Conservation (phyloP, 1,140 invertebrate genomes). For the Papilio machaon region DNA sequence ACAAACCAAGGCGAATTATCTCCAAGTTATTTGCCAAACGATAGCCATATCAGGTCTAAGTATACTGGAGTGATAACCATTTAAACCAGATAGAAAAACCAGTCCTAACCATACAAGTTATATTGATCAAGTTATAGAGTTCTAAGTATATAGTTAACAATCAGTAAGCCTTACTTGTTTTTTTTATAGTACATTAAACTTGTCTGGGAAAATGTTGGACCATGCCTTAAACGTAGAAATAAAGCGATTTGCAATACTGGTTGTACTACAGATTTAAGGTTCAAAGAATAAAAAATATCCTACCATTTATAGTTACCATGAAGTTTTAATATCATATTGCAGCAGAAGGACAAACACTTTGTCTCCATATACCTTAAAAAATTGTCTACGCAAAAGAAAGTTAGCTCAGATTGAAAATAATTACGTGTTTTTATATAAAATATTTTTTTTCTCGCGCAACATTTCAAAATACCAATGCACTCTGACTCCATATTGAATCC, state of each 20-base stretch:
- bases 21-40: constrained; percentile 21
- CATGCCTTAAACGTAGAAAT: constrained; percentile 10
- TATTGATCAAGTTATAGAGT: constrained; percentile 10
- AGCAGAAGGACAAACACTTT: background rate
- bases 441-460: background rate
- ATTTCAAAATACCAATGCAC: background rate
- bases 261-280: constrained; percentile 8
- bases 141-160: constrained; percentile 29
- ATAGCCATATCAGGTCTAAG: constrained; percentile 8
- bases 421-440: background rate
- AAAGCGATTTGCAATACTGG: background rate
- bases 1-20: constrained; percentile 11
- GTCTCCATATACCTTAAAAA: background rate
- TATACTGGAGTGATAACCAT: background rate
- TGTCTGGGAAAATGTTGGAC: background rate
- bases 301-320: background rate
- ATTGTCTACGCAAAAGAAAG: background rate
- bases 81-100: constrained; percentile 13
- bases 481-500: background rate
- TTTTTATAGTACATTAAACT: background rate
- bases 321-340: background rate
- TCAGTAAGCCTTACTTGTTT: background rate
- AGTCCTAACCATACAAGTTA: background rate
- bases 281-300: background rate
- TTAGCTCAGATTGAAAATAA: background rate